A percentile compares a stretch with the other conserved stretches of the same genome.
phyloP scores from a whole-genome alignment of 2,797 vertebrate genomes.

The Lepidocolaptes lacrymiger region DNA sequence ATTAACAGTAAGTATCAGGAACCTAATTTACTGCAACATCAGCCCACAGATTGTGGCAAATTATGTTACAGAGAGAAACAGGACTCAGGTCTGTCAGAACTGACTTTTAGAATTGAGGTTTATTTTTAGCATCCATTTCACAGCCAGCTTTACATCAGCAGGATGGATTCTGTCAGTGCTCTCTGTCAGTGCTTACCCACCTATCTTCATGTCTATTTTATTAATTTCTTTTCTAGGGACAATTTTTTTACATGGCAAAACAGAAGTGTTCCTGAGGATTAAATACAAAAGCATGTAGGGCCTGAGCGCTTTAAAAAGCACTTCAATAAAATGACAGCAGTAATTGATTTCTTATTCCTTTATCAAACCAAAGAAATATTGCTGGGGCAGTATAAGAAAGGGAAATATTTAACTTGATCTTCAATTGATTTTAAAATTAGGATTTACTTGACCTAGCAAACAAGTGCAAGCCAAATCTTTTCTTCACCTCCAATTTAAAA shows the following conservation, averaged over 20 bases:
- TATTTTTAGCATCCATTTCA: conserved; percentile 55
- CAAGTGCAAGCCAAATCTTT: background rate
- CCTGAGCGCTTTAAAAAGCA: background rate
- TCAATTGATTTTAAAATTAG: background rate
- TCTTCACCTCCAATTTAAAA: background rate
- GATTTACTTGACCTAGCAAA: background rate
- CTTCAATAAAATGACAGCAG: background rate
- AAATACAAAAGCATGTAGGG: background rate
- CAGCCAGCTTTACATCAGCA: conserved; percentile 34
- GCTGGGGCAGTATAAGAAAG: background rate
- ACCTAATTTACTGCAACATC: conserved; percentile 73
- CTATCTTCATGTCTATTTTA: background rate
- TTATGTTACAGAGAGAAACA: conserved; percentile 58
- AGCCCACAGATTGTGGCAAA: conserved; percentile 66
- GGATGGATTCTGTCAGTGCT: background rate
- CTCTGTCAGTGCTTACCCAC: background rate
- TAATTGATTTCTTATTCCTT: background rate
- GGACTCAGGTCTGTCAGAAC: conserved; percentile 50
- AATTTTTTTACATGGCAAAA: background rate
- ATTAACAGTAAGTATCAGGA: conserved; percentile 68
- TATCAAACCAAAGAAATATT: background rate
- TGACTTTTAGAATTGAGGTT: conserved; percentile 55
- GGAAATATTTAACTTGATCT: background rate
- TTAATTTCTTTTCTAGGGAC: background rate
- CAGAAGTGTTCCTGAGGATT: background rate